Percentiles rank a stretch among this genome's conserved stretches.
Evolutionary conservation across 53 echinoderm and acorn worm genomes (phyloP).

Genomic region (Temnopleurus reevesii): DNA sequence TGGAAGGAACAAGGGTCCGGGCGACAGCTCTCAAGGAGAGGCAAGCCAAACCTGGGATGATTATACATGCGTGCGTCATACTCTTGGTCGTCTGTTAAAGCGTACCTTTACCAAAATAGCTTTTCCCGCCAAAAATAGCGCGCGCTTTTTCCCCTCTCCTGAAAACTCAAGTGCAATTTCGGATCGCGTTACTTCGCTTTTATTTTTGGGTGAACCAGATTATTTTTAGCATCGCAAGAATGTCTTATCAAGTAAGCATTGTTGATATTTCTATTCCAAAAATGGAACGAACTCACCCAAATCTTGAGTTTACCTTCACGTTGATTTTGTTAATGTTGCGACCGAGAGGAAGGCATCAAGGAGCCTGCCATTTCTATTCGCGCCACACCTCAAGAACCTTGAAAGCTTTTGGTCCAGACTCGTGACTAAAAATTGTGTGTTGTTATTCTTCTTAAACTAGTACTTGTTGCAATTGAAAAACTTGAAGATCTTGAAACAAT

Average conservation of each 20-base stretch:
- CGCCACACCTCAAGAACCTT: too few relatives aligned
- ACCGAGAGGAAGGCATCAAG: neutral
- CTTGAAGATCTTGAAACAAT: too few relatives aligned
- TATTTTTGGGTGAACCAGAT: constrained; percentile 18
- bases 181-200: constrained; percentile 40
- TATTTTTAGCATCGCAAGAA: constrained; percentile 24
- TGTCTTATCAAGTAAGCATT: constrained; percentile 12
- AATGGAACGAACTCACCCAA: constrained; percentile 35
- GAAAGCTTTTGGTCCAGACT: too few relatives aligned
- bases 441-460: too few relatives aligned
- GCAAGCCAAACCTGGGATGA: constrained; percentile 19
- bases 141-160: constrained; percentile 36
- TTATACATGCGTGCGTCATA: constrained; percentile 57
- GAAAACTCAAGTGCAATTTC: constrained; percentile 19
- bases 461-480: too few relatives aligned
- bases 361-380: neutral
- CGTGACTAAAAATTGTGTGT: too few relatives aligned
- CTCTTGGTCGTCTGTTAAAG: neutral
- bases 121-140: constrained; percentile 25
- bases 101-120: constrained; percentile 30
- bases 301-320: neutral
- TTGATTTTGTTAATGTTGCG: neutral
- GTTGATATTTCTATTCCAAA: constrained; percentile 25
- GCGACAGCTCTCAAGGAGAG: constrained; percentile 7
- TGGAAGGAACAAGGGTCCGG: neutral